phyloP scores from a whole-genome alignment of 2,113 vertebrate species.

The Sylvietta virens region DNA sequence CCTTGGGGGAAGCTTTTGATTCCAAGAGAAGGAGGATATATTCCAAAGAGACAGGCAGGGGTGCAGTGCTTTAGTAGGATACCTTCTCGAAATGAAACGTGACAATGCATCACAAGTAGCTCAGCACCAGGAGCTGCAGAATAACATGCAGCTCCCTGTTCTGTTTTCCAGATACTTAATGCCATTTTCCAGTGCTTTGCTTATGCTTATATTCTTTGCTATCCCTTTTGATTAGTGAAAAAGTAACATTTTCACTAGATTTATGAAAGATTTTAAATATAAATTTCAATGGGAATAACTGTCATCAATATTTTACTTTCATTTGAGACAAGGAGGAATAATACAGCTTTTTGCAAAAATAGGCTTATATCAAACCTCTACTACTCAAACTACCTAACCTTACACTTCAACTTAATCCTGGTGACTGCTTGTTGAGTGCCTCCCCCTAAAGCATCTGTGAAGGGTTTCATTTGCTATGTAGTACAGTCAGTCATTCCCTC shows the following conservation, averaged over 20 bases:
- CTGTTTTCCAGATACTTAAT: background rate
- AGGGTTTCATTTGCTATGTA: background rate
- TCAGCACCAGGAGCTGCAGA: background rate
- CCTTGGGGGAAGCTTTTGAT: background rate
- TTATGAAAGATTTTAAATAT: background rate
- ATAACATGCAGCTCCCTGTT: background rate
- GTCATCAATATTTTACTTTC: background rate
- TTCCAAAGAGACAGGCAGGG: background rate
- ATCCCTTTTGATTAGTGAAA: background rate
- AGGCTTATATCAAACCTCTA: background rate
- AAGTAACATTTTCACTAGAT: background rate
- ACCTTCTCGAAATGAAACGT: rapidly evolving
- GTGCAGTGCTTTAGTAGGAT: background rate
- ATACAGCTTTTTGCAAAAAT: background rate
- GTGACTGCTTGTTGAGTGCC: background rate
- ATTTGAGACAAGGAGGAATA: background rate
- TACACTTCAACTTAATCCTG: background rate
- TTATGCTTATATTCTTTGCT: background rate
- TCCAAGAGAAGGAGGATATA: background rate
- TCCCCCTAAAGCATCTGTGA: background rate
- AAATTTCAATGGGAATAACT: background rate
- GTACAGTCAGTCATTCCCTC: background rate
- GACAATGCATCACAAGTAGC: background rate
- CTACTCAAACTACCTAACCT: background rate
- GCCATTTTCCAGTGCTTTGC: background rate